Evolutionary conservation across 2,113 vertebrate genomes (phyloP).

Genomic region (Scartelaos histophorus): DNA sequence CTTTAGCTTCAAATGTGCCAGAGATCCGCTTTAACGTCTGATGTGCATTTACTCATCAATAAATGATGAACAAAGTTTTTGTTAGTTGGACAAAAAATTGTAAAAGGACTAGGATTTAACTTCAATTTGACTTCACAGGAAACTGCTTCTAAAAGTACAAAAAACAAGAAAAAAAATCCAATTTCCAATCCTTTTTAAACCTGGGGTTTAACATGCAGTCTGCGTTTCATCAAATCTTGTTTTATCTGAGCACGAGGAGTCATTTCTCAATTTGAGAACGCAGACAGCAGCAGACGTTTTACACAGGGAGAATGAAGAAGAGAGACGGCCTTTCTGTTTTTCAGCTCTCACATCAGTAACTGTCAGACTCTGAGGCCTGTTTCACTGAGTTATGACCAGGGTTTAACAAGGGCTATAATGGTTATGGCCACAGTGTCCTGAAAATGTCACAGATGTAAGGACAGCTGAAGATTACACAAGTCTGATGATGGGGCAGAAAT

Average conservation of each 20-base stretch:
- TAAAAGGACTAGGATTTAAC: neutral
- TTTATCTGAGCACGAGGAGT: constrained; percentile 5
- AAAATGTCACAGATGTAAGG: neutral
- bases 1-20: too few relatives aligned
- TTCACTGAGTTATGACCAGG: neutral
- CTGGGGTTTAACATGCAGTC: constrained; percentile 6
- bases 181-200: constrained; percentile 4
- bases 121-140: neutral
- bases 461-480: neutral
- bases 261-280: constrained; percentile 7
- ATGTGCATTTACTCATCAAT: neutral
- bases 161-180: neutral
- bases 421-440: constrained; percentile 6
- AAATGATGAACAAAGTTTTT: neutral
- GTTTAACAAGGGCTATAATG: constrained; percentile 17
- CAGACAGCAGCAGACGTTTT: neutral
- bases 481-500: neutral
- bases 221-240: constrained; percentile 5
- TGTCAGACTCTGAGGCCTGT: neutral
- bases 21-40: too few relatives aligned
- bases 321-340: neutral
- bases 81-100: neutral
- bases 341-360: neutral
- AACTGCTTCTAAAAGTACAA: neutral
- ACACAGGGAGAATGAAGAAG: neutral